Base-by-base conservation (phyloP, 1,140 invertebrate genomes). In the Asbolus verrucosus region DNA sequence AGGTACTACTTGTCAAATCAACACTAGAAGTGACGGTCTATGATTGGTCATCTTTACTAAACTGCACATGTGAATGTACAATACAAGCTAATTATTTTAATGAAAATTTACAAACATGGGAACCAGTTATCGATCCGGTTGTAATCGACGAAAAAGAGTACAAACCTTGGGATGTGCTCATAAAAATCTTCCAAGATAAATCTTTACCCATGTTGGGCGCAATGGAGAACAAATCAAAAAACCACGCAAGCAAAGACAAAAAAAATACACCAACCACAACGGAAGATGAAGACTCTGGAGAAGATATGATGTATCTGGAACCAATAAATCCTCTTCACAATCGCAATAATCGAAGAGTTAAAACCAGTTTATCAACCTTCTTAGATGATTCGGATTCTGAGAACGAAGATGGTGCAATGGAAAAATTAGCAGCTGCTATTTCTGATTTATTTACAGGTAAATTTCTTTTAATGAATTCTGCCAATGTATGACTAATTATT, bases 311-410 rank as follows among this genome's bases (percentile, higher is more conserved):
- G 33, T 81, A 79, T 66, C 62, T 81, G 39, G 73, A 79, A 62
- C 80, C 80, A 1, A 72, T 76, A 0, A 81, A 80, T 65, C 59
- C 65, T 6, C 74, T 77, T 1, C 76, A 76, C 38, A 75, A 70
- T 13, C 66, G 76, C 3, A 75, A 68, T 14, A 81, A 75, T 38
- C 70, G 78, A 36, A 76, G 76, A 16, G 75, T 78, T 18, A 79
- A 77, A 67, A 81, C 75, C 6, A 85, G 85, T 75, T 72, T 87
- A 2, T 83, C 82, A 3, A 84, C 85, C 2, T 85, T 90, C 73
- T 84, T 91, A 73, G 87, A 88, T 54, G 91, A 92, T 69, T 92
- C 91, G 0, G 92, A 94, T 80, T 92, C 91, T 0, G 92, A 94
- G 73, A 91, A 91, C 73, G 92, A 94, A 70, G 89, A 88, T 71